Evolutionary conservation across 2,113 vertebrate genomes (phyloP).

Genomic region (Platysternon megacephalum): DNA sequence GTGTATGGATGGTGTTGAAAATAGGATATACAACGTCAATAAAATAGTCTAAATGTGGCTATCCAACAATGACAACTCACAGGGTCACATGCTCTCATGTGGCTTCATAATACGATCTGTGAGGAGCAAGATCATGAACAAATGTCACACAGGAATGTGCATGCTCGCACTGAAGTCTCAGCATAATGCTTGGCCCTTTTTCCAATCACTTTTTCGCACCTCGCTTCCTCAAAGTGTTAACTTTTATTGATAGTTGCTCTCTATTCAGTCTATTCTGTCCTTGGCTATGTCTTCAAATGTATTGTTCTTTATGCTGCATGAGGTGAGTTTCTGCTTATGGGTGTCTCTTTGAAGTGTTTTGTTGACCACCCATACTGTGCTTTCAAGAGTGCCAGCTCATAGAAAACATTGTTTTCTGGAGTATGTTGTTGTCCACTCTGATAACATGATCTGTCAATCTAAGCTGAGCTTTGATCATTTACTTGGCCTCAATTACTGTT

Average conservation of each 20-base stretch:
- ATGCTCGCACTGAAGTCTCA: background rate
- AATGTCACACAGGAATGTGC: background rate
- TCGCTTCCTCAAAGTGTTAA: background rate
- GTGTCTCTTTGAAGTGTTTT: background rate
- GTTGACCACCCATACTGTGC: background rate
- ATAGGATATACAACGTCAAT: background rate
- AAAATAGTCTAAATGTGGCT: no score
- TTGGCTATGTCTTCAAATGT: background rate
- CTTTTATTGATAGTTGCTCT: background rate
- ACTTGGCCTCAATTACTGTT: background rate
- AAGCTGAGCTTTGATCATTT: background rate
- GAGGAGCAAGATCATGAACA: background rate
- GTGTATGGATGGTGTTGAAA: background rate
- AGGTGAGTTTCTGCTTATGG: background rate
- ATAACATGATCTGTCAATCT: background rate
- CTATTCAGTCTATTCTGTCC: background rate
- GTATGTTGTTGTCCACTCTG: background rate
- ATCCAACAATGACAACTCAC: background rate
- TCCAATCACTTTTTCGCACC: background rate
- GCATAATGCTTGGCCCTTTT: background rate
- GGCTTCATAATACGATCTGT: background rate
- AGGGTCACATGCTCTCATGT: background rate
- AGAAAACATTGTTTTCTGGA: background rate
- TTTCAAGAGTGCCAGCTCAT: background rate
- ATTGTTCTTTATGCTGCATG: background rate